Evolutionary conservation across 2,888 invertebrate species (phyloP).

Genomic region (Drosophila testacea): DNA sequence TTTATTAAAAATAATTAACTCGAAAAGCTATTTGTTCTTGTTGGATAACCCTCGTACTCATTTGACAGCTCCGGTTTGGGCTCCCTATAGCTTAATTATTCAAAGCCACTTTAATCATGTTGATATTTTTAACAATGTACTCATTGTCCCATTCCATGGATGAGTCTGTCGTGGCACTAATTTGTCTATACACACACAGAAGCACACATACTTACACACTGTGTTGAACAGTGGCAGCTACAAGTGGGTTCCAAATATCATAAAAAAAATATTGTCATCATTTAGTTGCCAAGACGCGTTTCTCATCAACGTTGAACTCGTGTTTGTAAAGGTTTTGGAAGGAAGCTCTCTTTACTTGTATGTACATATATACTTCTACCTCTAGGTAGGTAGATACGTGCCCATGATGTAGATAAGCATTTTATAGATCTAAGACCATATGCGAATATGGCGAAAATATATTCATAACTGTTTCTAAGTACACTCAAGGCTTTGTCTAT

Average conservation of each 20-base stretch:
- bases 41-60: constrained; percentile 22
- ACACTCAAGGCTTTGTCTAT: too few species aligned
- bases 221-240: constrained; percentile 37
- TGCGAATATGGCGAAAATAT: constrained; percentile 37
- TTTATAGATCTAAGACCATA: constrained; percentile 42
- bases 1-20: constrained; percentile 23
- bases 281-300: constrained; percentile 56
- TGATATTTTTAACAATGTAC: constrained; percentile 76
- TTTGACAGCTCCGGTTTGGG: constrained; percentile 24
- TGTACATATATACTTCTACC: neutral
- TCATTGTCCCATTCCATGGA: constrained; percentile 54
- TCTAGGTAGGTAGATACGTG: constrained; percentile 30
- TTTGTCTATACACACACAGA: constrained; percentile 57
- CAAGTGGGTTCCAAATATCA: constrained; percentile 60
- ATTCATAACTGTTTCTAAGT: neutral
- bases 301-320: constrained; percentile 7
- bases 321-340: constrained; percentile 12
- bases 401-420: constrained; percentile 35
- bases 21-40: constrained; percentile 16
- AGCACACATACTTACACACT: constrained; percentile 14
- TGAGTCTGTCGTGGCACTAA: constrained; percentile 52
- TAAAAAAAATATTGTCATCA: constrained; percentile 44
- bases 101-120: constrained; percentile 76
- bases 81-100: constrained; percentile 72
- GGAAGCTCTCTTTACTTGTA: constrained; percentile 36